A percentile compares a stretch with the other conserved stretches of the same genome.
Conservation (phyloP, 2,113 vertebrate genomes). For the Podilymbus podiceps region DNA sequence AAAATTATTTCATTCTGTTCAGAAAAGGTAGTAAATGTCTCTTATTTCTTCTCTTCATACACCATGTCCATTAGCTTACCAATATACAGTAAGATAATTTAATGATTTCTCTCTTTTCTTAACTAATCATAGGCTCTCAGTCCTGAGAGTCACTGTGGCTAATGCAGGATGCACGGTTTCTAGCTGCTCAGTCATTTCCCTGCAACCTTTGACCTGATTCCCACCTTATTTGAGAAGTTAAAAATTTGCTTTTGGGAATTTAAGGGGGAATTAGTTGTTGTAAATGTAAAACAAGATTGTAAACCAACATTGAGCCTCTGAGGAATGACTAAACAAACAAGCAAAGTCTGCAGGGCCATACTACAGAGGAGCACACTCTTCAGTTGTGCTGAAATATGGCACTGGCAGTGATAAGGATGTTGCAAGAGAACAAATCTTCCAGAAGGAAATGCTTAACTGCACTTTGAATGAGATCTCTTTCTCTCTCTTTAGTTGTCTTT, state of each 20-base stretch:
- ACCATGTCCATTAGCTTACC: not conserved
- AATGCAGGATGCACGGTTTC: not conserved
- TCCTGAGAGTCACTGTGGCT: not conserved
- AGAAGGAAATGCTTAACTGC: not conserved
- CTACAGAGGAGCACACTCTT: not conserved
- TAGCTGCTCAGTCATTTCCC: not conserved
- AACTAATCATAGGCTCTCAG: not conserved
- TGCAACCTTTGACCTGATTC: not conserved
- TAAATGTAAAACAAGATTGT: not conserved
- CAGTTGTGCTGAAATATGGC: not conserved
- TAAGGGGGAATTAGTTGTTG: not conserved
- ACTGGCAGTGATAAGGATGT: not conserved
- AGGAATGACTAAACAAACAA: not conserved
- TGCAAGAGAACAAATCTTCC: not conserved
- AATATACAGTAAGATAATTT: not conserved
- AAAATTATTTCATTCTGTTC: not conserved
- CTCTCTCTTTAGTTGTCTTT: conserved; percentile 18
- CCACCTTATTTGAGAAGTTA: not conserved
- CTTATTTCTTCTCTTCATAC: not conserved
- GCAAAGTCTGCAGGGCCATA: not conserved
- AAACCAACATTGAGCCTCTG: not conserved
- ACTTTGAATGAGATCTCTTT: not conserved
- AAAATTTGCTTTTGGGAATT: not conserved
- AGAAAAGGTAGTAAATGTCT: not conserved
- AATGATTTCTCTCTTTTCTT: not conserved